A percentile compares a stretch with the other conserved stretches of the same genome.
Conservation (phyloP, 2,113 vertebrate genomes). For the Pangasianodon gigas region DNA sequence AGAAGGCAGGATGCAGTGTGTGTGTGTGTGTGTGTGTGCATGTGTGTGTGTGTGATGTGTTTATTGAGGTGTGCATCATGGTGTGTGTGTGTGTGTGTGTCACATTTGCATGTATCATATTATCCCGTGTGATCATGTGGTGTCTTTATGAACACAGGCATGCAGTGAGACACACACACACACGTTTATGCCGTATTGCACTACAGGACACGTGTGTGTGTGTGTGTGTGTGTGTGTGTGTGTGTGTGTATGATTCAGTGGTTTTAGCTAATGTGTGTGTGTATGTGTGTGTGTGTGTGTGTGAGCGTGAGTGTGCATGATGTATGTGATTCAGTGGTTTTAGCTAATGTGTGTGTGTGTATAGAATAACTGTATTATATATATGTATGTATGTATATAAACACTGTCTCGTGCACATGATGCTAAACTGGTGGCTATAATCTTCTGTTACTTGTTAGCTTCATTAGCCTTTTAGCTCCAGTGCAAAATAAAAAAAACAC, state of each 20-base stretch:
- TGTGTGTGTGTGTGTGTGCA: conserved; percentile 19
- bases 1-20: conserved; percentile 17
- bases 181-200: neutral
- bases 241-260: neutral
- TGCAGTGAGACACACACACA: neutral
- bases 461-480: neutral
- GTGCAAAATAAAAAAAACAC: neutral
- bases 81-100: conserved; percentile 20
- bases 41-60: conserved; percentile 22
- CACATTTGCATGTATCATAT: neutral
- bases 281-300: neutral
- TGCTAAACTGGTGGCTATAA: neutral
- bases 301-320: neutral
- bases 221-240: neutral
- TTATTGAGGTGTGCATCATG: conserved; percentile 2
- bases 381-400: neutral
- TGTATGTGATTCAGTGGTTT: neutral
- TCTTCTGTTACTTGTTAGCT: neutral
- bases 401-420: neutral
- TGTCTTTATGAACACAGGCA: conserved; percentile 8
- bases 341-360: neutral
- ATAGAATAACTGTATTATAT: neutral
- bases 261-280: neutral
- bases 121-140: conserved; percentile 6
- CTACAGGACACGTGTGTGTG: neutral